Percentiles rank a stretch among this genome's conserved stretches.
Conservation (phyloP, 2,113 vertebrate genomes). For the Pseudorhombus dupliciocellatus region DNA sequence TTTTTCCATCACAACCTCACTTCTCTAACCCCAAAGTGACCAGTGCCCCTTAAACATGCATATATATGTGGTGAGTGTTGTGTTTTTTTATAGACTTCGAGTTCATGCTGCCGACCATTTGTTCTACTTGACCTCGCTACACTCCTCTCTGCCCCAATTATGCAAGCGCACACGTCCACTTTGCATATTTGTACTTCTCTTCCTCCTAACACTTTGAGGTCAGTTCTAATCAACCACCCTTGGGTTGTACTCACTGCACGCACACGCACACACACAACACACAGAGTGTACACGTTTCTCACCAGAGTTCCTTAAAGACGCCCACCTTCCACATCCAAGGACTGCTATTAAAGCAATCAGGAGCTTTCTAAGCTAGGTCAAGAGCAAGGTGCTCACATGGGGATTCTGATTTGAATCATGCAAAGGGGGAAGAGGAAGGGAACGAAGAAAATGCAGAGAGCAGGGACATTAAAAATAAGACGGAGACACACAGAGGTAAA, state of each 20-base stretch:
- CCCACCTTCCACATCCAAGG: conserved; percentile 74
- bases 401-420: conserved; percentile 77
- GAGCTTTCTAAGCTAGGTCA: conserved; percentile 74
- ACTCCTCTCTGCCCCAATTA: conserved; percentile 83
- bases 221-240: conserved; percentile 81
- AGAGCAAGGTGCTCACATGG: conserved; percentile 76
- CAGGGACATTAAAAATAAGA: conserved; percentile 30
- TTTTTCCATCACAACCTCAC: conserved; percentile 41
- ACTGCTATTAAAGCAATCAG: conserved; percentile 85
- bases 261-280: conserved; percentile 26
- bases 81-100: conserved; percentile 44
- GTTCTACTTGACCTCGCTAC: conserved; percentile 74
- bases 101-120: conserved; percentile 67
- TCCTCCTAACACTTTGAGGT: conserved; percentile 69
- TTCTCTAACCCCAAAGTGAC: conserved; percentile 74
- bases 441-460: conserved; percentile 49
- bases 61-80: conserved; percentile 35
- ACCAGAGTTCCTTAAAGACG: conserved; percentile 69
- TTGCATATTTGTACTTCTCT: conserved; percentile 81
- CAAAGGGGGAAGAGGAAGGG: conserved; percentile 51
- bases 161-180: conserved; percentile 77
- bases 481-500: conserved; percentile 35
- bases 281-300: conserved; percentile 28
- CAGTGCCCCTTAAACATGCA: conserved; percentile 47
- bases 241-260: conserved; percentile 51